Evolutionary conservation across 2,797 vertebrate species (phyloP).

Genomic region (Cephalopachus bancanus): DNA sequence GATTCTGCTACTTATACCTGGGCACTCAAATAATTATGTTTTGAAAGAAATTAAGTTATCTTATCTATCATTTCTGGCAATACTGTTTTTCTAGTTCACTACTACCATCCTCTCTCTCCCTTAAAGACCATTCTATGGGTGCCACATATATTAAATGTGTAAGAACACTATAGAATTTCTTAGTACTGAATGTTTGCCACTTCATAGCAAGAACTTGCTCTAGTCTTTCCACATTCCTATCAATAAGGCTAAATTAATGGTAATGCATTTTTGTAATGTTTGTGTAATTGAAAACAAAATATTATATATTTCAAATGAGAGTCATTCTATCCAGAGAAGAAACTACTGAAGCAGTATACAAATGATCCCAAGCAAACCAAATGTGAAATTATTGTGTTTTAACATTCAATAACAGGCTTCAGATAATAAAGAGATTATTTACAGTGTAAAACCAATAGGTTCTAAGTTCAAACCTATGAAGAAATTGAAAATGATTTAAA

Average conservation of each 20-base stretch:
- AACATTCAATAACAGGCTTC: slow-evolving; percentile 10
- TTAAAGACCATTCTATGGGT: not conserved
- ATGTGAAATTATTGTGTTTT: not conserved
- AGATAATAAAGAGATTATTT: slow-evolving; percentile 28
- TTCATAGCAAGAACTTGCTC: slow-evolving; percentile 19
- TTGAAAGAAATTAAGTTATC: not conserved
- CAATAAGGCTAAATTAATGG: slow-evolving; percentile 4
- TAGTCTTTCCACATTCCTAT: not conserved
- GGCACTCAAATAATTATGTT: not conserved
- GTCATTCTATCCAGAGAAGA: not conserved
- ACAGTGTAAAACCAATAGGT: not conserved
- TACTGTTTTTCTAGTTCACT: not conserved
- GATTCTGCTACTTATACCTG: not conserved
- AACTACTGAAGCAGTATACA: not conserved
- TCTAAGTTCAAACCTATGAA: slow-evolving; percentile 37
- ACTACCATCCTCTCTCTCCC: not conserved
- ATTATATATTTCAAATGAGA: not conserved
- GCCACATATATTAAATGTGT: not conserved
- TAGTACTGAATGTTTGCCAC: not conserved
- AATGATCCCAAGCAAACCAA: not conserved
- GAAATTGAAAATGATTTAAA: slow-evolving; percentile 46
- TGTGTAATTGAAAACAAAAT: slow-evolving; percentile 12
- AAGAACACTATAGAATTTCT: not conserved
- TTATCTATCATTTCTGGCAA: not conserved
- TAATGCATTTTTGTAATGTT: not conserved